These are phyloP conservation scores for Alligator sinensis DNA, from an alignment of 2,113 vertebrate species.

Conservation along the genomic window DNA sequence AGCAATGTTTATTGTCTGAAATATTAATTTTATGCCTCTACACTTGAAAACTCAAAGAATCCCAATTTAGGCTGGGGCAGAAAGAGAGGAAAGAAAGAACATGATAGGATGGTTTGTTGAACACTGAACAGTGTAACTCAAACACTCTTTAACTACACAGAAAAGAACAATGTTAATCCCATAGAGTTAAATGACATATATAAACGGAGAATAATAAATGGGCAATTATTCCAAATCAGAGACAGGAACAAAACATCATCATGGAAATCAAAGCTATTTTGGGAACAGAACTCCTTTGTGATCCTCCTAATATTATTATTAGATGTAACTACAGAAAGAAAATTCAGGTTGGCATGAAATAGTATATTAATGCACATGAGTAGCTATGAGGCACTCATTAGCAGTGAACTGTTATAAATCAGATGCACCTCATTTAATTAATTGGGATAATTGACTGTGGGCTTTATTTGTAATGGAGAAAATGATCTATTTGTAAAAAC, in stretches of 20 bases:
- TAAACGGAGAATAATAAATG: neutral
- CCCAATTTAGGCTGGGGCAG: neutral
- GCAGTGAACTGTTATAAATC: neutral
- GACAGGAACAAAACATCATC: conserved; percentile 21
- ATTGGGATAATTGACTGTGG: conserved; percentile 8
- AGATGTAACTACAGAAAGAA: conserved; percentile 38
- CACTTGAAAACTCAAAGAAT: conserved; percentile 9
- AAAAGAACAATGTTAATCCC: neutral
- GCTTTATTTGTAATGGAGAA: neutral
- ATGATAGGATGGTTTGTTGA: neutral
- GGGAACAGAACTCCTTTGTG: conserved; percentile 28
- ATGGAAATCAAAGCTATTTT: conserved; percentile 40
- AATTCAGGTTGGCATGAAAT: neutral
- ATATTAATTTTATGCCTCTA: neutral
- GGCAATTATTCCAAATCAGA: conserved; percentile 28
- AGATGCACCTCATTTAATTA: conserved; percentile 18
- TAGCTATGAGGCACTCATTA: conserved; percentile 16
- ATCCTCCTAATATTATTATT: conserved; percentile 50
- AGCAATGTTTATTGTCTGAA: neutral
- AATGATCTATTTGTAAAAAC: conserved; percentile 1
- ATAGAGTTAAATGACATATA: neutral
- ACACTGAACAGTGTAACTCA: neutral
- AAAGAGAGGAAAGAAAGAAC: neutral
- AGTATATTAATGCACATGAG: neutral
- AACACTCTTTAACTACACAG: neutral